Evolutionary conservation across 2,888 invertebrate species (phyloP).

Genomic region (Meteorus colon): DNA sequence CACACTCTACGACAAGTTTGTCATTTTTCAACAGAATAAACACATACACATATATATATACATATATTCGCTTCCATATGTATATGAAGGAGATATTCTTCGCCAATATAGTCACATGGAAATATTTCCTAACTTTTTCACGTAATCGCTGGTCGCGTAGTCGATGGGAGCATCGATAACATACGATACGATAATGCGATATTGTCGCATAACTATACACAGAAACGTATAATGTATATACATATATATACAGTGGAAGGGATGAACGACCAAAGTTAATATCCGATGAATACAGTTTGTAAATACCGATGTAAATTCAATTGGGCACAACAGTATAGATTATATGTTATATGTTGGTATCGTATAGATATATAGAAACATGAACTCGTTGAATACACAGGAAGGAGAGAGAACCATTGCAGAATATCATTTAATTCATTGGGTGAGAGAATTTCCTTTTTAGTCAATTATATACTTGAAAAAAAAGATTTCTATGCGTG

Average conservation of each 20-base stretch:
- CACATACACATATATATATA: not conserved
- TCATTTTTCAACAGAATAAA: not conserved
- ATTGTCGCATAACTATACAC: not conserved
- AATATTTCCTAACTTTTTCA: slow-evolving; percentile 4
- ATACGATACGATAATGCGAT: slow-evolving; percentile 10
- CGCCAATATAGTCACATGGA: slow-evolving; percentile 12
- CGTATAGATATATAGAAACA: not conserved
- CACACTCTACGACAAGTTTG: slow-evolving; percentile 2
- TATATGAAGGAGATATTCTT: not conserved
- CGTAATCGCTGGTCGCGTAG: not conserved
- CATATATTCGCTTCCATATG: not conserved
- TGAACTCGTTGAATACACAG: not conserved
- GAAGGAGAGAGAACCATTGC: not conserved
- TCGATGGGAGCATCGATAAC: slow-evolving; percentile 24
- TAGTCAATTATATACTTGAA: not conserved
- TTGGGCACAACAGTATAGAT: not conserved
- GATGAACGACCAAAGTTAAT: slow-evolving; percentile 11
- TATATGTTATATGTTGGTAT: not conserved
- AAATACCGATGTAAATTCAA: slow-evolving; percentile 12
- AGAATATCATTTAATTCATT: not conserved
- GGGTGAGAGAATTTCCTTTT: not conserved
- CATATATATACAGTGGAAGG: not conserved
- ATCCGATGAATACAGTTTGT: slow-evolving; percentile 3
- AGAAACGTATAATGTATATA: not conserved
- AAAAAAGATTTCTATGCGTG: not conserved